A percentile compares a stretch with the other conserved stretches of the same genome.
phyloP scores from a whole-genome alignment of 2,888 invertebrate species.

The Eubasilissa splendida region DNA sequence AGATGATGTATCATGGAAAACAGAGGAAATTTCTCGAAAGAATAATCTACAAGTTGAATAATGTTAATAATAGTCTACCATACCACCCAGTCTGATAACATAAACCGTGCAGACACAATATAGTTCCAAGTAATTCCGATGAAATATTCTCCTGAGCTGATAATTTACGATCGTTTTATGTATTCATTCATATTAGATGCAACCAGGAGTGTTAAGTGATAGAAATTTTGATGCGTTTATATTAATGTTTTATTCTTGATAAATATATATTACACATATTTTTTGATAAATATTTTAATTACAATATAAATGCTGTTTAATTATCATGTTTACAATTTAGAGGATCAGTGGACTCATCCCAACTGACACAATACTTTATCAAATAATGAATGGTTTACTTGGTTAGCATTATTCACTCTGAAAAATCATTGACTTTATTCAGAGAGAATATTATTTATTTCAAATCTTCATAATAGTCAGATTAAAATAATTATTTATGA shows the following conservation, averaged over 20 bases:
- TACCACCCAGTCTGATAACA: too few species aligned
- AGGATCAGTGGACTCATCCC: neutral
- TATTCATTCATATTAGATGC: neutral
- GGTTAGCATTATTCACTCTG: neutral
- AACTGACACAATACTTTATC: slow-evolving; percentile 5
- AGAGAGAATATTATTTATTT: too few species aligned
- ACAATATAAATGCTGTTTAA: slow-evolving; percentile 10
- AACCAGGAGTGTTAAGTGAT: slow-evolving; percentile 2
- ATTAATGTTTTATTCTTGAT: slow-evolving; percentile 22
- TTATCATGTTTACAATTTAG: slow-evolving; percentile 4
- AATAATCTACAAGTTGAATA: too few species aligned
- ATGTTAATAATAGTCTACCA: too few species aligned
- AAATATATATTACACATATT: slow-evolving; percentile 17
- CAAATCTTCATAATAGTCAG: too few species aligned
- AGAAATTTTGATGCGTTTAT: slow-evolving; percentile 1
- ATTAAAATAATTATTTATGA: too few species aligned
- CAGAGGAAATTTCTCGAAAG: neutral
- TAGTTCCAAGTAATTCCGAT: too few species aligned
- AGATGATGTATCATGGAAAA: neutral
- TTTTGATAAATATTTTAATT: slow-evolving; percentile 4
- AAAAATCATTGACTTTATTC: too few species aligned
- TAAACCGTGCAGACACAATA: too few species aligned
- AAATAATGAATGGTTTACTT: neutral
- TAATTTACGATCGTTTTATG: too few species aligned
- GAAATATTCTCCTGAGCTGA: too few species aligned